Conservation (phyloP, 2,113 vertebrate genomes). For the Silurus glanis region DNA sequence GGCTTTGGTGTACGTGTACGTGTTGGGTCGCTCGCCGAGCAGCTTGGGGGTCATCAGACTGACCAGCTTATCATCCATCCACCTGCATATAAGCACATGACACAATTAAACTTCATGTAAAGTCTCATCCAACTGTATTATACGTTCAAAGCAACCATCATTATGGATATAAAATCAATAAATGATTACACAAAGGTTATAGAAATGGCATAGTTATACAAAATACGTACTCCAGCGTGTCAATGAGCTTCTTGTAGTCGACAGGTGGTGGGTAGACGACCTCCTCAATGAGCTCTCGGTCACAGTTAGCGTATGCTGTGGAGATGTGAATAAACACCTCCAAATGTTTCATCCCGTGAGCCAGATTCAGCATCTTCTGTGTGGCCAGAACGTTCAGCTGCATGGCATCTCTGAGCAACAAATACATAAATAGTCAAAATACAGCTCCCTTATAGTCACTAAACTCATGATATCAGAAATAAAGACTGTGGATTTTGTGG, state of each 20-base stretch:
- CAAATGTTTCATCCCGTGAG: slow-evolving; percentile 86
- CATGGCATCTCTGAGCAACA: slow-evolving; percentile 83
- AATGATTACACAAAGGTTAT: too few relatives aligned
- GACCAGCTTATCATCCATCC: slow-evolving; percentile 96
- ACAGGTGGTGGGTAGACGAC: slow-evolving; percentile 88
- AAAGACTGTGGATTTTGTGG: neutral
- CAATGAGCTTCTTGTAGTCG: slow-evolving; percentile 92
- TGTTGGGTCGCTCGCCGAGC: slow-evolving; percentile 90
- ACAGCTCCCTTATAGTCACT: too few relatives aligned
- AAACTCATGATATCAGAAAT: neutral
- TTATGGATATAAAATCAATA: too few relatives aligned
- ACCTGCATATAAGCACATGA: slow-evolving; percentile 67
- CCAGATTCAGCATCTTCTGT: slow-evolving; percentile 85
- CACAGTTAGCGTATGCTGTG: slow-evolving; percentile 97
- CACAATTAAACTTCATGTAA: neutral
- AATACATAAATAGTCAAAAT: neutral
- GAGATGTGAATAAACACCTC: slow-evolving; percentile 92
- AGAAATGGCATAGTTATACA: neutral
- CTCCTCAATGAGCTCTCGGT: slow-evolving; percentile 91
- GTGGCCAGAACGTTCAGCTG: slow-evolving; percentile 94
- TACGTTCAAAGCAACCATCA: too few relatives aligned
- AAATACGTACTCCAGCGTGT: slow-evolving; percentile 87
- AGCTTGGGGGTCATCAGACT: slow-evolving; percentile 90
- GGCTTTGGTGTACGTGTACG: slow-evolving; percentile 94
- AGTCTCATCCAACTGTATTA: neutral